These are phyloP conservation scores for Scaptomyza graminum DNA, from an alignment of 1,140 invertebrate genomes.

Conservation along the genomic window DNA sequence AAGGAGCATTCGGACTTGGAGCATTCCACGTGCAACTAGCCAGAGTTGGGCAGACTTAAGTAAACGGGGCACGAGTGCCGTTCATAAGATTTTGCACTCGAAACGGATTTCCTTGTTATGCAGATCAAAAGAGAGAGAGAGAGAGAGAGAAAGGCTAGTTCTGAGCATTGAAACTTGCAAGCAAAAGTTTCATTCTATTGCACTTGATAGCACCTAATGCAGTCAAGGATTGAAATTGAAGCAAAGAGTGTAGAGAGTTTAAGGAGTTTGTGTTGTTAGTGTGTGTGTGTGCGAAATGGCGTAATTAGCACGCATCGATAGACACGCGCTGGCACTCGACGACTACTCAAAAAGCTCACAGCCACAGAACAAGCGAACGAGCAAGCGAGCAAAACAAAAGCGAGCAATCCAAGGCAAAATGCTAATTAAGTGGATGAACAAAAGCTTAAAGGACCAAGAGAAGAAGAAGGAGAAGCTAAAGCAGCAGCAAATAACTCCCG, in stretches of 20 bases:
- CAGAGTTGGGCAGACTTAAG: slow-evolving; percentile 24
- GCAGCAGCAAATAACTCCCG: neutral
- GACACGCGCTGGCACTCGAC: slow-evolving; percentile 72
- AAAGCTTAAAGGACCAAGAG: slow-evolving; percentile 23
- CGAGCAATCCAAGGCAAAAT: slow-evolving; percentile 66
- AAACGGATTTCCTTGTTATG: slow-evolving; percentile 76
- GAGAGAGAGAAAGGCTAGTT: neutral
- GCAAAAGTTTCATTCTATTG: slow-evolving; percentile 43
- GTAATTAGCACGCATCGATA: slow-evolving; percentile 81
- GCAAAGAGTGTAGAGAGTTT: neutral
- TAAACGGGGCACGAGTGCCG: slow-evolving; percentile 30
- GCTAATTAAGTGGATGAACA: slow-evolving; percentile 72
- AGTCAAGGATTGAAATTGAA: slow-evolving; percentile 48
- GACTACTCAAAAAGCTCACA: neutral
- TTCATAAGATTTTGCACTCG: slow-evolving; percentile 46
- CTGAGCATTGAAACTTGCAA: slow-evolving; percentile 36
- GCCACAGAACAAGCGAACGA: neutral
- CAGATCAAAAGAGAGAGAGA: slow-evolving; percentile 8
- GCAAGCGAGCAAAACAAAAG: slow-evolving; percentile 45
- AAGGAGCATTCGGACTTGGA: slow-evolving; percentile 16
- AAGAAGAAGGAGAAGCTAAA: neutral
- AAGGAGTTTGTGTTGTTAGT: slow-evolving; percentile 5
- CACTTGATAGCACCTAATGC: slow-evolving; percentile 55
- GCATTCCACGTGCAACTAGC: slow-evolving; percentile 14
- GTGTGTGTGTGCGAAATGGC: slow-evolving; percentile 32